A percentile compares a stretch with the other conserved stretches of the same genome.
phyloP scores from a whole-genome alignment of 2,113 vertebrate species.

The Ochotona curzoniae region DNA sequence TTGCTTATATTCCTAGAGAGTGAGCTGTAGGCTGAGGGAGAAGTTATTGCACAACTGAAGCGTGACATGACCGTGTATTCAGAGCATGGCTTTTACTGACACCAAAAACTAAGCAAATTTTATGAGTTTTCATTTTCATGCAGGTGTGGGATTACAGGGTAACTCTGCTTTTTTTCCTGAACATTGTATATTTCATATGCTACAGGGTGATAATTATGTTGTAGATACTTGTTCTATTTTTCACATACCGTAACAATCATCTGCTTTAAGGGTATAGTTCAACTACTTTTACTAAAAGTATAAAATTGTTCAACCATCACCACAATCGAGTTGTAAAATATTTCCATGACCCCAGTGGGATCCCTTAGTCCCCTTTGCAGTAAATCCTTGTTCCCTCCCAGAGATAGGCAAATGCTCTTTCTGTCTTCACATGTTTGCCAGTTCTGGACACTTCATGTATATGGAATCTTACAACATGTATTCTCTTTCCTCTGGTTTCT shows the following conservation, averaged over 20 bases:
- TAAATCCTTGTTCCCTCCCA: conserved; percentile 19
- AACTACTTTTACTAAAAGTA: conserved; percentile 51
- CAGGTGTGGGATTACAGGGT: background rate
- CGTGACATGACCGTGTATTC: background rate
- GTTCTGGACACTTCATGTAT: conserved; percentile 46
- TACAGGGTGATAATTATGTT: conserved; percentile 37
- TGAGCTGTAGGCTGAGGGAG: background rate
- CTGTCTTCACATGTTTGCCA: conserved; percentile 38
- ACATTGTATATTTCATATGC: background rate
- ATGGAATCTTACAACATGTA: conserved; percentile 7
- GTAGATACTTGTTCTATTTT: conserved; percentile 49
- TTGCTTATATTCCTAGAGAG: conserved; percentile 7
- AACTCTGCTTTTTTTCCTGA: conserved; percentile 46
- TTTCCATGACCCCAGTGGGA: conserved; percentile 18
- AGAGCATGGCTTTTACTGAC: background rate
- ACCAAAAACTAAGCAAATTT: conserved; percentile 40
- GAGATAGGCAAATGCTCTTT: conserved; percentile 2
- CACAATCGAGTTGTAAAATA: conserved; percentile 46
- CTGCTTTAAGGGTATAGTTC: conserved; percentile 46
- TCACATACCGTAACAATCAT: conserved; percentile 31
- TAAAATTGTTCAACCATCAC: conserved; percentile 41
- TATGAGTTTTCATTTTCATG: conserved; percentile 25
- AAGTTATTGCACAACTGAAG: background rate
- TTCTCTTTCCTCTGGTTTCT: conserved; percentile 31
- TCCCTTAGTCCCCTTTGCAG: conserved; percentile 25